Conservation (phyloP, 2,113 vertebrate genomes). For the Paratilapia polleni region DNA sequence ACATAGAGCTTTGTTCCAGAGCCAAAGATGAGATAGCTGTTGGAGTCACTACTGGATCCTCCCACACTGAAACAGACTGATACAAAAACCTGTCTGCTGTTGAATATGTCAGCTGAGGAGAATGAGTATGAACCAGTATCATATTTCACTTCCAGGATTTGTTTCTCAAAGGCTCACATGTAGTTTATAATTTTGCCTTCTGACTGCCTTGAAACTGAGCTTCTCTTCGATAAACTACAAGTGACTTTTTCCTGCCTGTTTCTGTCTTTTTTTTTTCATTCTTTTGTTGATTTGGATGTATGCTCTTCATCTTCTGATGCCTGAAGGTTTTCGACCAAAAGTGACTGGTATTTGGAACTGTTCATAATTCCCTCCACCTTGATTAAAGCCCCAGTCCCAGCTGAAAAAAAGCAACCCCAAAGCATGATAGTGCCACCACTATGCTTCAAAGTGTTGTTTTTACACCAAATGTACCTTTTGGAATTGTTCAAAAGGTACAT, state of each 20-base stretch:
- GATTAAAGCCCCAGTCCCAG: too few relatives aligned
- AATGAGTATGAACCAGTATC: neutral
- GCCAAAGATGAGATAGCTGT: neutral
- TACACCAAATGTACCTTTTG: too few relatives aligned
- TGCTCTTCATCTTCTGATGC: too few relatives aligned
- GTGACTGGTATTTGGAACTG: too few relatives aligned
- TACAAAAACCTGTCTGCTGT: slow-evolving; percentile 5
- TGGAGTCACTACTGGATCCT: fast-evolving
- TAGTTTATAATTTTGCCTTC: fast-evolving
- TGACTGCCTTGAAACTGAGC: neutral
- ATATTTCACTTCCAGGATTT: neutral
- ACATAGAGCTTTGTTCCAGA: slow-evolving; percentile 1
- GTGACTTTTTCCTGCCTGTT: neutral
- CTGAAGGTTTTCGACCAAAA: too few relatives aligned
- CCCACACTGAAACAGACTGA: neutral
- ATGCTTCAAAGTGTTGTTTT: too few relatives aligned
- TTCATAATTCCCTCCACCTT: too few relatives aligned
- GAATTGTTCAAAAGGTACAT: too few relatives aligned
- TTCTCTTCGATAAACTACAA: neutral
- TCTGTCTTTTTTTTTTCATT: too few relatives aligned
- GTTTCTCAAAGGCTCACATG: fast-evolving
- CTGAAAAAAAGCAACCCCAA: too few relatives aligned
- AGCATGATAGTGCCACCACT: too few relatives aligned
- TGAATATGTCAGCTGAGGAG: neutral
- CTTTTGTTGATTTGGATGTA: too few relatives aligned